Percentiles rank a stretch among this genome's conserved stretches.
Conservation (phyloP, 2,113 vertebrate species). For the Nesoenas mayeri region DNA sequence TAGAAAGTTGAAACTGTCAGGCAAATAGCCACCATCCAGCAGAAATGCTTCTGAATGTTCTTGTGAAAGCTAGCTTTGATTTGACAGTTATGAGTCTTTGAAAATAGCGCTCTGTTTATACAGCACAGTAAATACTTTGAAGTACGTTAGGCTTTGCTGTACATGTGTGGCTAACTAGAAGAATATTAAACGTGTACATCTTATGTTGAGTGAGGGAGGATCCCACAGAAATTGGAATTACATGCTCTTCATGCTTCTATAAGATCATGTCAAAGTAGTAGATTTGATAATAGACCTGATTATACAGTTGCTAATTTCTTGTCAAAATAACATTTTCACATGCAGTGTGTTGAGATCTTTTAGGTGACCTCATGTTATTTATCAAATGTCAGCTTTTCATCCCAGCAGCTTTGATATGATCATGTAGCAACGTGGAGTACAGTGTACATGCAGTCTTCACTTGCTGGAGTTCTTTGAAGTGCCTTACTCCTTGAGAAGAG, state of each 20-base stretch:
- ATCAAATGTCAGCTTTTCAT: conserved; percentile 45
- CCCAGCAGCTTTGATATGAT: conserved; percentile 39
- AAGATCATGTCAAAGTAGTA: conserved; percentile 11
- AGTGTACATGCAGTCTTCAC: neutral
- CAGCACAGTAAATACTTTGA: conserved; percentile 48
- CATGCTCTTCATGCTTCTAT: neutral
- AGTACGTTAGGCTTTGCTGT: conserved; percentile 25
- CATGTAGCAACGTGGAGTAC: neutral
- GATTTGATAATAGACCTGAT: conserved; percentile 34
- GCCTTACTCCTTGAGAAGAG: neutral
- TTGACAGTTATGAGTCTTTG: conserved; percentile 58
- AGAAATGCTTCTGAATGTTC: conserved; percentile 18
- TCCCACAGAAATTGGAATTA: neutral
- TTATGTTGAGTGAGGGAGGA: conserved; percentile 25
- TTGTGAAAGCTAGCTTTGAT: conserved; percentile 48
- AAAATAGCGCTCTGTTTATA: conserved; percentile 46
- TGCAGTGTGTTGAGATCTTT: neutral
- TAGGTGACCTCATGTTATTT: conserved; percentile 46
- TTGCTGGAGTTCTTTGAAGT: conserved; percentile 52
- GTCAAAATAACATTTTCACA: conserved; percentile 28
- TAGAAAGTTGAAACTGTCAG: conserved; percentile 40
- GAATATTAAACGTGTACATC: conserved; percentile 28
- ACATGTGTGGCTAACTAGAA: conserved; percentile 36
- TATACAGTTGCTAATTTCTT: conserved; percentile 51
- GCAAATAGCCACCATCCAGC: conserved; percentile 50